Conservation (phyloP, 1,140 invertebrate species). For the Paramacrobiotus metropolitanus region DNA sequence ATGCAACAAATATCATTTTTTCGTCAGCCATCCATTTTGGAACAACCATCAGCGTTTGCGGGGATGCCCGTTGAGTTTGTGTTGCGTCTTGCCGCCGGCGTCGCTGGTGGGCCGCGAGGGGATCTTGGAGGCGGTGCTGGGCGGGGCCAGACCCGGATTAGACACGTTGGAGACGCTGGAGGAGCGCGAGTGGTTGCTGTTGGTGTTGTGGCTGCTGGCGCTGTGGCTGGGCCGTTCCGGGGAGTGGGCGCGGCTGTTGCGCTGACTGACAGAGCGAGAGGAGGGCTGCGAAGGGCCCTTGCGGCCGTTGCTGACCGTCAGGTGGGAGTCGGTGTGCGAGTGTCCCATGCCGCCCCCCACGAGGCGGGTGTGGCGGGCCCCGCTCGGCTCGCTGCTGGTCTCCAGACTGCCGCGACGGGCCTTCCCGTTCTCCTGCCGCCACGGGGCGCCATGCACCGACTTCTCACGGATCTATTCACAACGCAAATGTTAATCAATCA, state of each 20-base stretch:
- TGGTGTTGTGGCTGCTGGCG: neutral
- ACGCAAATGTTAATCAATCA: neutral
- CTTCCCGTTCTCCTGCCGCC: too few relatives aligned
- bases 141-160: too few relatives aligned
- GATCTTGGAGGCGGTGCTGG: too few relatives aligned
- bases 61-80: too few relatives aligned
- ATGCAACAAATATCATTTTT: too few relatives aligned
- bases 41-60: too few relatives aligned
- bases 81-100: too few relatives aligned
- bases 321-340: neutral
- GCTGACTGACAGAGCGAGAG: conserved; percentile 36
- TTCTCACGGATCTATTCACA: conserved; percentile 20
- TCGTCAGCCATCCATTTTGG: too few relatives aligned
- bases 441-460: conserved; percentile 17
- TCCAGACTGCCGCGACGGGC: conserved; percentile 13
- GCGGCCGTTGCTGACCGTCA: neutral
- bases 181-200: neutral
- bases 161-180: conserved; percentile 3
- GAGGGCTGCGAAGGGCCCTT: neutral
- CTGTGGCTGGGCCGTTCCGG: conserved; percentile 35
- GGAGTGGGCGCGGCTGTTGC: conserved; percentile 73
- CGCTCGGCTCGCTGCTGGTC: conserved; percentile 15
- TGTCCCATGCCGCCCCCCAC: neutral
- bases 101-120: too few relatives aligned
- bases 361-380: neutral